These are phyloP conservation scores for Sebastes schlegelii DNA, from an alignment of 2,113 vertebrate species.

Conservation along the genomic window DNA sequence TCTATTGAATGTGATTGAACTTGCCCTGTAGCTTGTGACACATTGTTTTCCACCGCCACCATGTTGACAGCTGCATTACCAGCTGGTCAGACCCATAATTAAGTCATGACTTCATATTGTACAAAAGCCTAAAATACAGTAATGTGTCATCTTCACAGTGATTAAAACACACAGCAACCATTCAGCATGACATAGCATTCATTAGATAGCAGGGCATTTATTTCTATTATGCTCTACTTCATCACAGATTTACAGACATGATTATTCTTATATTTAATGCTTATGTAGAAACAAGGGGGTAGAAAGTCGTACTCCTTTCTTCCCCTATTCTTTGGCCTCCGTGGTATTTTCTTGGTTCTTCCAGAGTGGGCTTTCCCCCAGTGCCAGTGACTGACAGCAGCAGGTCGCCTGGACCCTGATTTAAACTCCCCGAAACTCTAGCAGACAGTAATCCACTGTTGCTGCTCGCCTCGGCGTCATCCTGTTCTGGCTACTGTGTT, in stretches of 20 bases:
- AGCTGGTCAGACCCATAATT: slow-evolving; percentile 41
- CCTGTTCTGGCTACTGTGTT: slow-evolving; percentile 49
- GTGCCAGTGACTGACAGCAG: slow-evolving; percentile 83
- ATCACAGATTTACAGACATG: neutral
- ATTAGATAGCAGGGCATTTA: neutral
- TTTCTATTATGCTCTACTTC: neutral
- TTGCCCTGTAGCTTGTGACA: neutral
- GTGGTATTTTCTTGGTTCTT: slow-evolving; percentile 53
- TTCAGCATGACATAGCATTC: slow-evolving; percentile 1
- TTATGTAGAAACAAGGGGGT: neutral
- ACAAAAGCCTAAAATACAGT: slow-evolving; percentile 24
- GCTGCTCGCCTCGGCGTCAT: slow-evolving; percentile 44
- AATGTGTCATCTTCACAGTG: slow-evolving; percentile 14
- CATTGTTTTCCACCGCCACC: slow-evolving; percentile 26
- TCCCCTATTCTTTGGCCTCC: slow-evolving; percentile 40
- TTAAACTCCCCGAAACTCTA: slow-evolving; percentile 82
- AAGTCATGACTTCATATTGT: slow-evolving; percentile 60
- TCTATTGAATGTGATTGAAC: slow-evolving; percentile 9
- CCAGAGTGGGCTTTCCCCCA: slow-evolving; percentile 61
- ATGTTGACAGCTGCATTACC: slow-evolving; percentile 60
- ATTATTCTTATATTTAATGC: neutral
- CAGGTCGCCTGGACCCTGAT: slow-evolving; percentile 78
- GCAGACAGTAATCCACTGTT: slow-evolving; percentile 70
- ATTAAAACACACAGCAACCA: slow-evolving; percentile 15
- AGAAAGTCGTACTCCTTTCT: neutral